Conservation (phyloP, 2,888 invertebrate genomes). For the Leptinotarsa rubiginosa region DNA sequence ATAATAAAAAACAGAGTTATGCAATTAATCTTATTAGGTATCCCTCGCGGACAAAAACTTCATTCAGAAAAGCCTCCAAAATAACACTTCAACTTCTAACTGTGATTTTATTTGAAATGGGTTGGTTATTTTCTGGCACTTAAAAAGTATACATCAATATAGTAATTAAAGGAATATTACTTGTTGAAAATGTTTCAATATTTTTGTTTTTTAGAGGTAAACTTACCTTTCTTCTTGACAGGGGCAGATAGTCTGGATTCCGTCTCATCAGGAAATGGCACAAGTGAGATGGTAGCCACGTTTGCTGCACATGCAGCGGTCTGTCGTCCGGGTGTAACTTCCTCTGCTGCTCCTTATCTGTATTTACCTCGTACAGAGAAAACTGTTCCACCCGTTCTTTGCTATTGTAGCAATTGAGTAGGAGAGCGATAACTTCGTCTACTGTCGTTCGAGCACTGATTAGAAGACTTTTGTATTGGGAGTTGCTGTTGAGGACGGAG, state of each 20-base stretch:
- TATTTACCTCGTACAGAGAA: conserved; percentile 85
- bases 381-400: conserved; percentile 87
- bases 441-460: conserved; percentile 91
- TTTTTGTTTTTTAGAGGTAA: not conserved
- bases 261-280: conserved; percentile 87
- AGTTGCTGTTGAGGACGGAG: conserved; percentile 89
- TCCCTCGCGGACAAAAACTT: too few species aligned
- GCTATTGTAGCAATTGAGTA: conserved; percentile 87
- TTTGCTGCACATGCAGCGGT: conserved; percentile 83
- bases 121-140: too few species aligned
- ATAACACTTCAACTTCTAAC: too few species aligned
- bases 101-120: too few species aligned
- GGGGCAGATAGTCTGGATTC: conserved; percentile 81
- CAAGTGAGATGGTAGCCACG: conserved; percentile 74
- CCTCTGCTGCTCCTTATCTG: conserved; percentile 85
- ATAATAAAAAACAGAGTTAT: too few species aligned
- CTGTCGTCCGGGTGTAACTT: conserved; percentile 89
- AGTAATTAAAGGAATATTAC: too few species aligned
- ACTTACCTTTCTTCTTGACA: conserved; percentile 67
- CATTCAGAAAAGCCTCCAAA: too few species aligned
- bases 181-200: too few species aligned
- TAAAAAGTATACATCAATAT: too few species aligned
- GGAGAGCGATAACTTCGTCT: conserved; percentile 85
- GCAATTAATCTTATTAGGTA: too few species aligned
- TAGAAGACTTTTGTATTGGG: conserved; percentile 91